Evolutionary conservation across 1,140 invertebrate species (phyloP).

Genomic region (Doryteuthis pealeii): DNA sequence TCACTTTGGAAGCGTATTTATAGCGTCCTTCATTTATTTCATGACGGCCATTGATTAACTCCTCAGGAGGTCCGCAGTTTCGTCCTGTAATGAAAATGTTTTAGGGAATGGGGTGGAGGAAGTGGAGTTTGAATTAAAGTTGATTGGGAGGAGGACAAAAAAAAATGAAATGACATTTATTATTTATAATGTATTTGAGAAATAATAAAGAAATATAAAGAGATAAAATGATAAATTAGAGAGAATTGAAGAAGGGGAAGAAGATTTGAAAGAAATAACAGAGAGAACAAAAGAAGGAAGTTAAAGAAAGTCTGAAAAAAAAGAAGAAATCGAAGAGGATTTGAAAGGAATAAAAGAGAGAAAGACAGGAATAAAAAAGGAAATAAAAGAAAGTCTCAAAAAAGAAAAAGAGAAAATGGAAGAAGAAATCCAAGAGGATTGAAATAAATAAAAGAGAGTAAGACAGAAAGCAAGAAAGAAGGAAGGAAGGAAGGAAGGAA

Average conservation of each 20-base stretch:
- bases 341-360: background rate
- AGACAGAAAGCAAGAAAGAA: background rate
- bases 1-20: constrained; percentile 86
- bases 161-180: too few relatives aligned
- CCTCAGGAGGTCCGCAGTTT: constrained; percentile 82
- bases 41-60: constrained; percentile 87
- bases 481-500: background rate
- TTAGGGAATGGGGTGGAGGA: too few relatives aligned
- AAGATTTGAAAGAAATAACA: too few relatives aligned
- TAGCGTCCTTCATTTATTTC: constrained; percentile 80
- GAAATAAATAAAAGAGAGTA: background rate
- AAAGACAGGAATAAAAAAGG: background rate
- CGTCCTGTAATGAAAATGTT: background rate
- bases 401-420: background rate
- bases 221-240: too few relatives aligned
- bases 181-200: too few relatives aligned
- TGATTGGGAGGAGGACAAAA: too few relatives aligned
- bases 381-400: too few relatives aligned
- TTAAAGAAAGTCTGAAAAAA: too few relatives aligned
- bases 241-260: too few relatives aligned
- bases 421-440: background rate
- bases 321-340: background rate
- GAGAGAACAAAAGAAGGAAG: too few relatives aligned
- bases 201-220: too few relatives aligned
- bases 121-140: too few relatives aligned